These are phyloP conservation scores for Xanthostigma xanthostigma DNA, from an alignment of 2,888 invertebrate species.

Conservation along the genomic window DNA sequence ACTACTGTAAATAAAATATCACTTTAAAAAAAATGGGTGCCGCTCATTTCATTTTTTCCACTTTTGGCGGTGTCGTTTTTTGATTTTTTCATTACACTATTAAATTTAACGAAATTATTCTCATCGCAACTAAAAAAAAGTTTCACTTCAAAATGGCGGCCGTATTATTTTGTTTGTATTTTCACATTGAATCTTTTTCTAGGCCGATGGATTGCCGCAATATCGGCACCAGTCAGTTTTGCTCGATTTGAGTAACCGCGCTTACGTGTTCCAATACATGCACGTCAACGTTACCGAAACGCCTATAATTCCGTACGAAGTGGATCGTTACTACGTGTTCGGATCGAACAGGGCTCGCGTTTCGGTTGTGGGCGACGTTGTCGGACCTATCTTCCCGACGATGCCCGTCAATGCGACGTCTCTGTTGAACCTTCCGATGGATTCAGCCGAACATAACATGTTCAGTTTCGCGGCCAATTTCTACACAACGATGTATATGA, in stretches of 20 bases:
- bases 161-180: no score
- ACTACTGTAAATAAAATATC: no score
- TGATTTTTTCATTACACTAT: neutral
- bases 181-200: constrained; percentile 13
- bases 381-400: constrained; percentile 82
- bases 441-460: constrained; percentile 88
- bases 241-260: constrained; percentile 81
- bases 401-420: constrained; percentile 85
- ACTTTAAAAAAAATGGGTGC: no score
- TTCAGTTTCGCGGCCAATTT: constrained; percentile 93
- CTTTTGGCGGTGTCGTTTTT: no score
- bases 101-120: no score
- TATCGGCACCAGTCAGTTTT: constrained; percentile 84
- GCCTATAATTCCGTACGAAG: constrained; percentile 82
- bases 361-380: constrained; percentile 81
- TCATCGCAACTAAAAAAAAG: no score
- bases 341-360: constrained; percentile 77
- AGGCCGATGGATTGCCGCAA: constrained; percentile 84
- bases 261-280: constrained; percentile 86
- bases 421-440: constrained; percentile 68
- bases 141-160: no score
- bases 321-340: constrained; percentile 82
- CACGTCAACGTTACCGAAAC: constrained; percentile 91
- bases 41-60: no score
- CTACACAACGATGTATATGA: constrained; percentile 81